Evolutionary conservation across 2,113 vertebrate species (phyloP), one percentile per base, ranked within the genome.

Genomic region (Prunella fulvescens): DNA sequence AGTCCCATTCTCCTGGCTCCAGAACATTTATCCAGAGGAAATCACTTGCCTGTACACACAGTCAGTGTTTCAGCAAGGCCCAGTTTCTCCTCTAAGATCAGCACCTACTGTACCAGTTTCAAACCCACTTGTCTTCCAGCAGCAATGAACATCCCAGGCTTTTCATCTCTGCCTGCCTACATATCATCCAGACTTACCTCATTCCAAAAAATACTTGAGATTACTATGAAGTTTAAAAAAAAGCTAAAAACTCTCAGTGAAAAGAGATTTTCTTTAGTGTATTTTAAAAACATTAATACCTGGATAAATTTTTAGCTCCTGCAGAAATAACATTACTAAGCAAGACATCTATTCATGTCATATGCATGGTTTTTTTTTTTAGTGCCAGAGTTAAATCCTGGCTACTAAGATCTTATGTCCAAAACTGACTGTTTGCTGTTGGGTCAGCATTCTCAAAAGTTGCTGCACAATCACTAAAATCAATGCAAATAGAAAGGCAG

Each of bases 311-410:
- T 65, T 72, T 54, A 90, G 26, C n/a, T 91, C 25, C n/a, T 2
- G 0, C 1, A 31, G 37, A 88, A 88, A 12, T 65, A 85, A 88
- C 6, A 45, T 14, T 48, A 56, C 4, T 25, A 50, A 76, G 47
- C 0, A 81, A 33, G 11, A 81, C 12, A 77, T 4, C 18, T 62
- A 40, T 58, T 40, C 19, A 39, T 50, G 45, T n/a, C 37, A n/a
- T 6, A 60, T 1, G 2, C 11, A 16, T 2, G 0, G 1, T 4
- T 19, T 56, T 61, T 54, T 54, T 56, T 3, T 14, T 54, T 22
- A 58, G 35, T 22, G 19, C 33, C 54, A 65, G 40, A 69, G 11
- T 42, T 61, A 81, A 92, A 86, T 19, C 25, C 15, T 31, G 22
- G 7, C 61, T 60, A 40, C 35, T 64, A 44, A 33, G 14, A 42